phyloP scores from a whole-genome alignment of 2,797 vertebrate species.

The Kryptolebias ocellatus region DNA sequence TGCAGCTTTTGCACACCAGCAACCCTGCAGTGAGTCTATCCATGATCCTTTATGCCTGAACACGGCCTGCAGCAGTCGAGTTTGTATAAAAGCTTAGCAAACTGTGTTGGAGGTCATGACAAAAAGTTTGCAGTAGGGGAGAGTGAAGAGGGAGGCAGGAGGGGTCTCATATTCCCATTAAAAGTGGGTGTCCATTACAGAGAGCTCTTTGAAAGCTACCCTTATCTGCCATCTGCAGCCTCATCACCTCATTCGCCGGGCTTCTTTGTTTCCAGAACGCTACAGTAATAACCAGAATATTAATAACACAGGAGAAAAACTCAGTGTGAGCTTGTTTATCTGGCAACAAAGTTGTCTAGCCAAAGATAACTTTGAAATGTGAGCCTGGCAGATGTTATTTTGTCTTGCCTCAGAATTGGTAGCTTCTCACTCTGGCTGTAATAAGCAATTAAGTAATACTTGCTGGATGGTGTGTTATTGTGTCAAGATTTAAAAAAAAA shows the following conservation, averaged over 20 bases:
- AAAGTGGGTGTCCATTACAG: conserved; percentile 43
- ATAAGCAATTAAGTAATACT: conserved; percentile 60
- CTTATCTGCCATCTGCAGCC: conserved; percentile 23
- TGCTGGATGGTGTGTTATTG: conserved; percentile 49
- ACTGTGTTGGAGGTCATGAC: conserved; percentile 50
- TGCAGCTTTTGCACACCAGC: conserved; percentile 22
- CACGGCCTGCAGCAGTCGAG: conserved; percentile 11
- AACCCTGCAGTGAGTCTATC: conserved; percentile 38
- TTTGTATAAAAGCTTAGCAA: conserved; percentile 35
- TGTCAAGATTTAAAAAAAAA: conserved; percentile 53
- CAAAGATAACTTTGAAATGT: conserved; percentile 43
- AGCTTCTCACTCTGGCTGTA: conserved; percentile 38
- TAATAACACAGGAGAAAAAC: conserved; percentile 29
- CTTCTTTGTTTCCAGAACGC: conserved; percentile 33
- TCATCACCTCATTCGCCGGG: conserved; percentile 28
- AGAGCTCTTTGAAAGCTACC: conserved; percentile 36
- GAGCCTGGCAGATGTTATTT: conserved; percentile 39
- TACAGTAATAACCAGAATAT: conserved; percentile 48
- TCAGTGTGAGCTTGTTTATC: conserved; percentile 29
- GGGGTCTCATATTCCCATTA: conserved; percentile 27
- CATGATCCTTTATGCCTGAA: conserved; percentile 51
- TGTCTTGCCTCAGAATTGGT: conserved; percentile 20
- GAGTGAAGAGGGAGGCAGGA: neutral
- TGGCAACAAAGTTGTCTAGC: conserved; percentile 27
- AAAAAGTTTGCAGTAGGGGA: conserved; percentile 36